phyloP scores from a whole-genome alignment of 1,140 invertebrate genomes.

The Latrodectus geometricus region DNA sequence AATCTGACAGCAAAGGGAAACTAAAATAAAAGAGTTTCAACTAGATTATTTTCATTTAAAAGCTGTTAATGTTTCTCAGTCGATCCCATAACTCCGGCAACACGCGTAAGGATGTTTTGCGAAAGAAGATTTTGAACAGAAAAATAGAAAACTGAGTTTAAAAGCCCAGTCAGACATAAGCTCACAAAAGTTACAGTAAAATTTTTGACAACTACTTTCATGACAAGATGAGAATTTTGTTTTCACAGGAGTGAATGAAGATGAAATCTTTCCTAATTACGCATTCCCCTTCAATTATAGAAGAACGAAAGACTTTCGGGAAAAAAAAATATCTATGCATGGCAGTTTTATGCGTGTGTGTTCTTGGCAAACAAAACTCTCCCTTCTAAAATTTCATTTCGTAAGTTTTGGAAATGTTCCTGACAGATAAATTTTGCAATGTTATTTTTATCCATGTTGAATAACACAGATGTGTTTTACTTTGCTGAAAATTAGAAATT shows the following conservation, averaged over 20 bases:
- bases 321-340: not conserved
- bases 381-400: conserved; percentile 3
- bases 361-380: not conserved
- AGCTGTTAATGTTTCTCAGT: too few relatives aligned
- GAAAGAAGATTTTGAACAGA: too few relatives aligned
- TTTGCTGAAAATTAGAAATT: too few relatives aligned
- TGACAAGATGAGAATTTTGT: not conserved
- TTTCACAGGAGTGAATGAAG: not conserved
- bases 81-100: too few relatives aligned
- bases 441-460: too few relatives aligned
- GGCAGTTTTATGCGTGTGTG: not conserved
- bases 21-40: too few relatives aligned
- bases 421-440: too few relatives aligned
- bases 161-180: not conserved
- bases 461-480: too few relatives aligned
- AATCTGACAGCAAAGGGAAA: too few relatives aligned
- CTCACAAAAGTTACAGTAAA: not conserved
- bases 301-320: not conserved
- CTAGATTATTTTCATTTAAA: too few relatives aligned
- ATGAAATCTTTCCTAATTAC: conserved; percentile 24
- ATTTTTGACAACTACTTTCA: conserved; percentile 22
- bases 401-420: not conserved
- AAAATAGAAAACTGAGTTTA: too few relatives aligned
- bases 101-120: too few relatives aligned
- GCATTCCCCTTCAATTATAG: not conserved